A percentile compares a stretch with the other conserved stretches of the same genome.
These are phyloP conservation scores for Leptinotarsa tumamoca DNA, from an alignment of 2,888 invertebrate genomes.

Conservation along the genomic window DNA sequence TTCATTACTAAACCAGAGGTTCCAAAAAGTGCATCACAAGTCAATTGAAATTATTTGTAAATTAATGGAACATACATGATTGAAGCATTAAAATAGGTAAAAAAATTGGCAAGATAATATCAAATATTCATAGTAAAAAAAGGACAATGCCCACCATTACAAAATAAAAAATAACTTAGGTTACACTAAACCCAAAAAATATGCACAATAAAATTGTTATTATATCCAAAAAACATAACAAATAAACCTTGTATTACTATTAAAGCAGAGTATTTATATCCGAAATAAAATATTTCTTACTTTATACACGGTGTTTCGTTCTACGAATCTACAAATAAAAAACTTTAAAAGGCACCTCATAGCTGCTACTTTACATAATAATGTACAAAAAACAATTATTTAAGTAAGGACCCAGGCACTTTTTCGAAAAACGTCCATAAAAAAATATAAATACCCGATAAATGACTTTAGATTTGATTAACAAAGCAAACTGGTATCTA, in stretches of 20 bases:
- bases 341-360: constrained; percentile 49
- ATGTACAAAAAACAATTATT: constrained; percentile 39
- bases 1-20: too few species aligned
- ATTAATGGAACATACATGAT: too few species aligned
- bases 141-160: constrained; percentile 31
- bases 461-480: constrained; percentile 26
- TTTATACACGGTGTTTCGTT: constrained; percentile 35
- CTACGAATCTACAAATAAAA: constrained; percentile 43
- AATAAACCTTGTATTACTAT: constrained; percentile 35
- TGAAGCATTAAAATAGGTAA: too few species aligned
- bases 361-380: constrained; percentile 48
- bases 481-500: constrained; percentile 24
- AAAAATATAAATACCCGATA: constrained; percentile 43
- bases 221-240: constrained; percentile 36
- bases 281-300: constrained; percentile 35
- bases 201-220: constrained; percentile 35
- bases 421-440: constrained; percentile 42
- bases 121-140: constrained; percentile 9
- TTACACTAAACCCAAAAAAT: constrained; percentile 32
- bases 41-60: too few species aligned
- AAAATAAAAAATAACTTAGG: constrained; percentile 32
- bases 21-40: too few species aligned
- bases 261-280: constrained; percentile 48
- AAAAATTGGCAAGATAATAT: background rate
- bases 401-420: constrained; percentile 46